These are phyloP conservation scores for Corvus cornix DNA, from an alignment of 2,113 vertebrate species.

Conservation along the genomic window DNA sequence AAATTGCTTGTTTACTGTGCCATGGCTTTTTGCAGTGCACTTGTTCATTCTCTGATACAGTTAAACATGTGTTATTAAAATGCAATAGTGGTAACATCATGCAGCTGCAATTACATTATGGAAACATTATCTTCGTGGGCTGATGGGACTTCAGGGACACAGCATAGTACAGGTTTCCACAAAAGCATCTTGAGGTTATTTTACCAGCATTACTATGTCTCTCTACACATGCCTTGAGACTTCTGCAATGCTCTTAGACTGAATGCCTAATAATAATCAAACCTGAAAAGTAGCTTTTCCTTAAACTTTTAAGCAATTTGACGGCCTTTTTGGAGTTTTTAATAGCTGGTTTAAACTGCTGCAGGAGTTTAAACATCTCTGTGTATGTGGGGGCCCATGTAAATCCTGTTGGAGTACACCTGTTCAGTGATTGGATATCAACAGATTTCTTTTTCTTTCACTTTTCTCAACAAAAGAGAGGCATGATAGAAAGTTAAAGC, in stretches of 20 bases:
- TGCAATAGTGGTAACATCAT: background rate
- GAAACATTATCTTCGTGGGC: background rate
- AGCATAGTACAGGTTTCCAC: background rate
- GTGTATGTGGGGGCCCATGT: background rate
- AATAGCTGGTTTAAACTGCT: background rate
- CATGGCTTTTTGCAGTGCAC: background rate
- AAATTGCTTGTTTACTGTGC: background rate
- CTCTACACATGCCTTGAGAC: background rate
- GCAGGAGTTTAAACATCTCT: background rate
- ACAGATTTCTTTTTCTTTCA: background rate
- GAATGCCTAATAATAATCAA: background rate
- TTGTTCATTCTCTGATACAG: background rate
- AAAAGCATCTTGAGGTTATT: background rate
- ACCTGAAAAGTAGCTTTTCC: background rate
- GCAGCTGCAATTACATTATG: constrained; percentile 3
- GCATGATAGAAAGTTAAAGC: background rate
- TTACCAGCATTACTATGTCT: background rate
- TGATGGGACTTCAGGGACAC: background rate
- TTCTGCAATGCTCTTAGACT: background rate
- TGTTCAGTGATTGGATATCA: background rate
- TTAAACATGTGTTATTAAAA: background rate
- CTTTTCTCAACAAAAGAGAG: background rate
- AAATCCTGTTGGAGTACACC: background rate
- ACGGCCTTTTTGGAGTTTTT: background rate
- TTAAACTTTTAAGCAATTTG: background rate